Base-by-base conservation (phyloP, 2,113 vertebrate genomes). In the Azemiops feae region DNA sequence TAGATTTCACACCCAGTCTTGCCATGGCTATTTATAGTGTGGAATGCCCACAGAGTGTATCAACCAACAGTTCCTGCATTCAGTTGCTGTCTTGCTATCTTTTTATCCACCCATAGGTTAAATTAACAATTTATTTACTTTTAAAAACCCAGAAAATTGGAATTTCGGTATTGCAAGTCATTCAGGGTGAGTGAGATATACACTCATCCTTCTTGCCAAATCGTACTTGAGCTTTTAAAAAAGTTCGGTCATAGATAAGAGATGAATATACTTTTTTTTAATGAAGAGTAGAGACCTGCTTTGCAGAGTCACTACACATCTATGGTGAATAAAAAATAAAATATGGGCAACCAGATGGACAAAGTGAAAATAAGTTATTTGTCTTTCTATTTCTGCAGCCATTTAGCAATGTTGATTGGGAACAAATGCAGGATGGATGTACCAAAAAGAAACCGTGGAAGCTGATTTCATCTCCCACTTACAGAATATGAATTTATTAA, bases 11-110 rank as follows among this genome's bases (percentile, higher is more conserved):
- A 89, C 88, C 54, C 88, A 87, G 47, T 54, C 91, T 64, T 34
- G 54, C 91, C 91, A 55, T 52, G 74, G 91, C 93, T 94, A 94
- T 94, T 92, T 92, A 92, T 94, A 94, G 25, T 8, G 22, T 47
- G 57, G 60, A 25, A 91, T 87, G 85, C 50, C 69, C 89, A 54
- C 45, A 69, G 81, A 85, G 92, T 54, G 89, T 90, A 64, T 93
- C 92, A 93, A 87, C 55, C 53, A 93, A 54, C 45, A 25, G 39
- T 58, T 87, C 87, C 55, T 85, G 60, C 92, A 86, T 52, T 90
- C 81, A 58, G 30, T 39, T 55, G 22, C 81, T 86, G 7, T 27
- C 88, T 93, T 1, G 45, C 57, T 87, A 23, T 86, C 53, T 86
- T 30, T 39, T 39, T 23, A 34, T 27, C 45, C 25, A 20, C 53